These are phyloP conservation scores for Amphipoea oculea DNA, from an alignment of 2,888 invertebrate genomes.

Conservation along the genomic window DNA sequence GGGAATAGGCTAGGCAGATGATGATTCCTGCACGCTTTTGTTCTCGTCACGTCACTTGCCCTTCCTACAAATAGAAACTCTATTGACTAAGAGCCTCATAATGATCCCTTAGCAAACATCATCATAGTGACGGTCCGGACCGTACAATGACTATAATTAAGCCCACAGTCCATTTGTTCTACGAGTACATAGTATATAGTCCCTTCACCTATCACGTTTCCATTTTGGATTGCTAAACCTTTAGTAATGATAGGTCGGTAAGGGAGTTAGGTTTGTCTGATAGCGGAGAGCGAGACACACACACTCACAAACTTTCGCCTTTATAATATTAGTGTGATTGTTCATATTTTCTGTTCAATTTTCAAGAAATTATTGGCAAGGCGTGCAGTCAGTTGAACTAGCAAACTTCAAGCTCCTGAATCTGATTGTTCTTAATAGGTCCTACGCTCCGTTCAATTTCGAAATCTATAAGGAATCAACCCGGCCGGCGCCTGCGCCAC, in stretches of 20 bases:
- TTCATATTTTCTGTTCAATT: too few relatives aligned
- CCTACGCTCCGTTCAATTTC: neutral
- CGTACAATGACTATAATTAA: conserved; percentile 85
- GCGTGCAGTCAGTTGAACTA: too few relatives aligned
- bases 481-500: too few relatives aligned
- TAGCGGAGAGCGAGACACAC: conserved; percentile 49
- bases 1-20: too few relatives aligned
- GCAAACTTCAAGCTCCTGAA: neutral
- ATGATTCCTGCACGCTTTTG: too few relatives aligned
- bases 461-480: neutral
- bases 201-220: conserved; percentile 90
- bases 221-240: conserved; percentile 86
- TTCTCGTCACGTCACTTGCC: too few relatives aligned
- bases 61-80: conserved; percentile 40
- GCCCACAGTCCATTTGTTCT: conserved; percentile 84
- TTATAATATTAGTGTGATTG: too few relatives aligned
- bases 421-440: neutral
- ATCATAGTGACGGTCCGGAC: conserved; percentile 56
- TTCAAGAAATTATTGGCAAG: too few relatives aligned
- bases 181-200: conserved; percentile 81
- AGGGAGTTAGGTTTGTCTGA: conserved; percentile 44
- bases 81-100: conserved; percentile 42
- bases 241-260: conserved; percentile 80
- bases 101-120: conserved; percentile 53
- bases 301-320: too few relatives aligned